A percentile compares a stretch with the other conserved stretches of the same genome.
Conservation (phyloP, 2,888 invertebrate genomes). For the Apamea monoglypha region DNA sequence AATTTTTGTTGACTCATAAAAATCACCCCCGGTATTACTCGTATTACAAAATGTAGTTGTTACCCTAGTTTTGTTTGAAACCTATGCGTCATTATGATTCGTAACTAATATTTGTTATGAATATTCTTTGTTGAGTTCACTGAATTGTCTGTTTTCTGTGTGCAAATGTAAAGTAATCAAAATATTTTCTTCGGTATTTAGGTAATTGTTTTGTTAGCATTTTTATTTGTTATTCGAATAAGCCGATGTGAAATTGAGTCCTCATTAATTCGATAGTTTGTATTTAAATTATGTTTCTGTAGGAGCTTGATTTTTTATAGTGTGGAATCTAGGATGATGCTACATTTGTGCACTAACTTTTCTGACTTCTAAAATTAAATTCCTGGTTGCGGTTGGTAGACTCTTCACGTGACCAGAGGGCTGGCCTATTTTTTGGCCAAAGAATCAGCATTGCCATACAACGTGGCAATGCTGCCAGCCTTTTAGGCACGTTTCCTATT, state of each 20-base stretch:
- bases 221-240: constrained; percentile 24
- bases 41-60: constrained; percentile 7
- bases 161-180: constrained; percentile 49
- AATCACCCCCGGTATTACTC: neutral
- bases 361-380: neutral
- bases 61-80: constrained; percentile 29
- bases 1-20: constrained; percentile 14
- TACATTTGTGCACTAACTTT: neutral
- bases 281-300: neutral
- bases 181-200: constrained; percentile 43
- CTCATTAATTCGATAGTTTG: constrained; percentile 11
- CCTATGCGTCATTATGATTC: constrained; percentile 26
- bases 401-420: too few relatives aligned
- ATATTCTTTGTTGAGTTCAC: constrained; percentile 24
- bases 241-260: constrained; percentile 9
- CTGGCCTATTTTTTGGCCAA: too few relatives aligned
- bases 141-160: constrained; percentile 18
- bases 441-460: too few relatives aligned
- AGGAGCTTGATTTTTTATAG: neutral
- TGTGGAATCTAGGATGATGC: neutral
- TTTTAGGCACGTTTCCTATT: too few relatives aligned
- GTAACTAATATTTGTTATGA: constrained; percentile 27
- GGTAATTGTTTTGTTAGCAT: constrained; percentile 38
- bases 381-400: neutral
- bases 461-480: too few relatives aligned